Percentiles rank a stretch among this genome's conserved stretches.
These are phyloP conservation scores for Trichogramma evanescens DNA, from an alignment of 2,888 invertebrate genomes.

Conservation along the genomic window DNA sequence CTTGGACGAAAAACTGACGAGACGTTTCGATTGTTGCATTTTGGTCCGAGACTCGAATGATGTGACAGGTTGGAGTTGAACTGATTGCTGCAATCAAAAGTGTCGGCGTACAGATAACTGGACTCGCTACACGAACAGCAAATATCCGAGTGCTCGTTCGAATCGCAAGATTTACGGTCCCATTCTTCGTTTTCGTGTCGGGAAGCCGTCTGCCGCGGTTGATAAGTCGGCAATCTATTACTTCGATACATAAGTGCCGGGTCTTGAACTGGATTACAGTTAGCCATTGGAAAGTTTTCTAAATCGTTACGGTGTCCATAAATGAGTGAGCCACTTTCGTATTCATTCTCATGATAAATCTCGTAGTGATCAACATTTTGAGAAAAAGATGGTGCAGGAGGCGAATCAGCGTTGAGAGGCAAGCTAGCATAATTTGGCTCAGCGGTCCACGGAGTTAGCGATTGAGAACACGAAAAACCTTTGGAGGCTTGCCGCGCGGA, in stretches of 20 bases:
- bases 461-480: constrained; percentile 13
- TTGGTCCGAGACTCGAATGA: background rate
- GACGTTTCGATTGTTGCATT: background rate
- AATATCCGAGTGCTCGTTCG: constrained; percentile 44
- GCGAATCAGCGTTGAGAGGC: constrained; percentile 44
- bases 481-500: constrained; percentile 33
- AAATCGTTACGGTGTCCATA: constrained; percentile 38
- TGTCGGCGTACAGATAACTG: constrained; percentile 43
- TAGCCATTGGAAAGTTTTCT: no score
- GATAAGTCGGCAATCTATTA: constrained; percentile 24
- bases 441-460: background rate
- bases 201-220: constrained; percentile 19
- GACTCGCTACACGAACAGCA: constrained; percentile 46
- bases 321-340: constrained; percentile 44
- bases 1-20: constrained; percentile 26
- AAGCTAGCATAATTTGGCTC: constrained; percentile 39
- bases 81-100: constrained; percentile 42
- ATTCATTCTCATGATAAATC: constrained; percentile 42
- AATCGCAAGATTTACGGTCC: constrained; percentile 46
- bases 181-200: constrained; percentile 40
- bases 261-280: no score
- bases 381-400: constrained; percentile 40
- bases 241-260: no score
- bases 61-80: constrained; percentile 26
- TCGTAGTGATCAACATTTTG: constrained; percentile 43